phyloP scores from a whole-genome alignment of 2,797 vertebrate genomes.

The Manis pentadactyla region DNA sequence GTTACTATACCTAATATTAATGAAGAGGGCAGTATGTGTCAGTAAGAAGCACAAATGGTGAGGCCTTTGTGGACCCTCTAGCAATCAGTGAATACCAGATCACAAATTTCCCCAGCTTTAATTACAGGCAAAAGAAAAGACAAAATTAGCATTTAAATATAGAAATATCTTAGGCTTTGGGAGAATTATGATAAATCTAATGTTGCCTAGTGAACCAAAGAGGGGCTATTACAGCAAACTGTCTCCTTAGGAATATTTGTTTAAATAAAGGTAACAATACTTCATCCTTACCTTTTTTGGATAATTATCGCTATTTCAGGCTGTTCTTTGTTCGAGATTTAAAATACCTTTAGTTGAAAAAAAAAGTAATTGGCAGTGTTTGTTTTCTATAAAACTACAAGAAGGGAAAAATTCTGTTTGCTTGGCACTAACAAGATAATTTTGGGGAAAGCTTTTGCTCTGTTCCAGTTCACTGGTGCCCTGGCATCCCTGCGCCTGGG shows the following conservation, averaged over 20 bases:
- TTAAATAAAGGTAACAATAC: slow-evolving; percentile 82
- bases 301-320: slow-evolving; percentile 82
- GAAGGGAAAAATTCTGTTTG: slow-evolving; percentile 63
- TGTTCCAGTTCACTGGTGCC: slow-evolving; percentile 72
- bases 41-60: slow-evolving; percentile 64
- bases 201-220: slow-evolving; percentile 79
- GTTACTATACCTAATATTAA: slow-evolving; percentile 58
- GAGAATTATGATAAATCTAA: slow-evolving; percentile 84
- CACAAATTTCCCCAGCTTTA: slow-evolving; percentile 75
- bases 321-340: slow-evolving; percentile 84
- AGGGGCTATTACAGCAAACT: slow-evolving; percentile 80
- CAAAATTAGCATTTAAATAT: slow-evolving; percentile 82
- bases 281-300: slow-evolving; percentile 81
- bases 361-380: slow-evolving; percentile 71
- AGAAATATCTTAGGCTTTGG: slow-evolving; percentile 81
- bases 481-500: slow-evolving; percentile 77
- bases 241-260: slow-evolving; percentile 84
- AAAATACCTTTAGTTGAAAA: slow-evolving; percentile 79
- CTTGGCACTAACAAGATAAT: slow-evolving; percentile 77
- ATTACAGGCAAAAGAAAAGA: slow-evolving; percentile 82
- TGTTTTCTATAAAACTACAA: slow-evolving; percentile 77
- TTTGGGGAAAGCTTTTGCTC: slow-evolving; percentile 75
- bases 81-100: slow-evolving; percentile 67
- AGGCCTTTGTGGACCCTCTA: slow-evolving; percentile 67
- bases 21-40: slow-evolving; percentile 59